These are phyloP conservation scores for Prorops nasuta DNA, from an alignment of 1,140 invertebrate genomes.

Conservation along the genomic window DNA sequence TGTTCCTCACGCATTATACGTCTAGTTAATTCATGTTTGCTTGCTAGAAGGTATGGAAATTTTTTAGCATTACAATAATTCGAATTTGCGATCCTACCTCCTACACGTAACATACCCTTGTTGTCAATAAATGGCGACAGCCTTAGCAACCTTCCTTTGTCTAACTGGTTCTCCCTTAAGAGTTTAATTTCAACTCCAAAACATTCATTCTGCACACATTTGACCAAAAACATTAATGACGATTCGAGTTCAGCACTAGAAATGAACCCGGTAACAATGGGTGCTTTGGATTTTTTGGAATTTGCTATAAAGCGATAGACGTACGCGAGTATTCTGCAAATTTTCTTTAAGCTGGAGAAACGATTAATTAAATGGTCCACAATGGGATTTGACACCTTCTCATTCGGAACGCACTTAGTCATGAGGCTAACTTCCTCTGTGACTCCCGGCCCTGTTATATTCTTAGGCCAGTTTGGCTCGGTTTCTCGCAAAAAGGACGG, in stretches of 20 bases:
- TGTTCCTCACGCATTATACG: conserved; percentile 30
- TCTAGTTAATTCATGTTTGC: conserved; percentile 21
- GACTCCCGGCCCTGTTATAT: neutral
- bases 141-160: neutral
- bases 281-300: neutral
- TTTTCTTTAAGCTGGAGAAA: too few species aligned
- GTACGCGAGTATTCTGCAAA: too few species aligned
- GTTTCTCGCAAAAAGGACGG: neutral
- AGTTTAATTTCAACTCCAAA: conserved; percentile 9
- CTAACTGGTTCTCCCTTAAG: neutral
- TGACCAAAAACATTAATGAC: conserved; percentile 4
- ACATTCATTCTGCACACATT: conserved; percentile 1
- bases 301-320: conserved; percentile 14
- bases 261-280: neutral
- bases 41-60: conserved; percentile 29
- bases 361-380: too few species aligned
- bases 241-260: conserved; percentile 1
- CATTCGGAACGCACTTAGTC: neutral
- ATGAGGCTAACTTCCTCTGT: neutral
- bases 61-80: conserved; percentile 23
- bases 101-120: conserved; percentile 30
- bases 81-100: conserved; percentile 28
- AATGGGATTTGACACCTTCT: too few species aligned
- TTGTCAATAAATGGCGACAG: conserved; percentile 25
- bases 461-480: neutral